Conservation (phyloP, 2,113 vertebrate species). For the Dipodomys merriami region DNA sequence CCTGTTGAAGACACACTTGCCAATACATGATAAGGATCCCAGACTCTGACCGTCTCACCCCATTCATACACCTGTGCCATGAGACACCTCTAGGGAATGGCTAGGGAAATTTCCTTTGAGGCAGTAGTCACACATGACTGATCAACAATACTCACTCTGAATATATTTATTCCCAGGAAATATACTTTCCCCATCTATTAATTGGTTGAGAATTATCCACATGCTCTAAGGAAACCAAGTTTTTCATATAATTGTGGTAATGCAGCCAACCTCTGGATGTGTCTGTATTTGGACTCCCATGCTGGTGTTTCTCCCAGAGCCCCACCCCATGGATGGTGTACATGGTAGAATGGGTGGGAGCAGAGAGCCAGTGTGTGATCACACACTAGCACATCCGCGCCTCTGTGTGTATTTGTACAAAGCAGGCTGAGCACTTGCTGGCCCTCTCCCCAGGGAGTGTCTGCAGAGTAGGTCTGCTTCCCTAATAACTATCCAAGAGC, state of each 20-base stretch:
- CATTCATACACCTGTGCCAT: neutral
- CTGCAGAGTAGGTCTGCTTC: neutral
- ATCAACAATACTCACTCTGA: neutral
- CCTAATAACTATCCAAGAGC: neutral
- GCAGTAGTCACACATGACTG: neutral
- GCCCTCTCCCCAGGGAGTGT: constrained; percentile 6
- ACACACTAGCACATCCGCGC: neutral
- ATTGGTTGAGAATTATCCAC: constrained; percentile 2
- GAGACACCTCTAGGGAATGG: neutral
- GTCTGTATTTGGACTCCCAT: neutral
- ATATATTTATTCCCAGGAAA: neutral
- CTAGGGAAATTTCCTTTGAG: neutral
- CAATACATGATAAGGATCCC: neutral
- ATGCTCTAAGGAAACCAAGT: neutral
- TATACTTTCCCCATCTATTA: neutral
- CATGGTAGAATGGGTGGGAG: too few species aligned
- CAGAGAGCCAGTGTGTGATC: neutral
- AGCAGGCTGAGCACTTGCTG: neutral
- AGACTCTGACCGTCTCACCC: neutral
- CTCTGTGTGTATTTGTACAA: neutral
- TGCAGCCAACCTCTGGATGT: neutral
- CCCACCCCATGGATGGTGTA: neutral
- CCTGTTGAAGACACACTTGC: neutral
- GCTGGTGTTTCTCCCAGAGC: neutral
- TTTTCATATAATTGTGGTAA: neutral